Evolutionary conservation across 2,113 vertebrate genomes (phyloP).

Genomic region (Petromus typicus): DNA sequence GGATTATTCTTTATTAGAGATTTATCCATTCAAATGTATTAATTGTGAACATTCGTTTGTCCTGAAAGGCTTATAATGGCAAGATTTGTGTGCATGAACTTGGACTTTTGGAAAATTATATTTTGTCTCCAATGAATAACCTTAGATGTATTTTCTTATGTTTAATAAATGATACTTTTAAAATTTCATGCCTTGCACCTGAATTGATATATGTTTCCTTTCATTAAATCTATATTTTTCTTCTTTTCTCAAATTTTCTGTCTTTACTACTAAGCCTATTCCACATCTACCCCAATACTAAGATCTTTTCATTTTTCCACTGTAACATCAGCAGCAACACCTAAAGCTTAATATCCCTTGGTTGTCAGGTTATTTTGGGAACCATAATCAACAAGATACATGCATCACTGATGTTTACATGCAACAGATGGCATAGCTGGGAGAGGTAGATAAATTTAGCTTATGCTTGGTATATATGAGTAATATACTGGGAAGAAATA

Average conservation of each 20-base stretch:
- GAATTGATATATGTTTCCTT: constrained; percentile 30
- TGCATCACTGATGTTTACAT: constrained; percentile 76
- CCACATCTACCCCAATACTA: constrained; percentile 41
- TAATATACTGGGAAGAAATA: constrained; percentile 73
- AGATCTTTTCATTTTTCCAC: constrained; percentile 60
- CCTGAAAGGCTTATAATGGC: constrained; percentile 8
- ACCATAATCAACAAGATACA: constrained; percentile 69
- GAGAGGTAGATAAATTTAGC: constrained; percentile 75
- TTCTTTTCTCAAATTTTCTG: constrained; percentile 48
- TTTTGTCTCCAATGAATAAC: constrained; percentile 43
- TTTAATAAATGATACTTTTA: constrained; percentile 27
- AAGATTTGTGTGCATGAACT: neutral
- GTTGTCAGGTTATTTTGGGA: constrained; percentile 69
- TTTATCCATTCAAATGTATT: neutral
- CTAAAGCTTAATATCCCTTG: constrained; percentile 53
- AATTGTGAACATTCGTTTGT: neutral
- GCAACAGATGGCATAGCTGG: constrained; percentile 78
- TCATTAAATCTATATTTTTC: constrained; percentile 35
- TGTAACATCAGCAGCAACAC: constrained; percentile 58
- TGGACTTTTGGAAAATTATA: constrained; percentile 46
- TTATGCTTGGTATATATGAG: constrained; percentile 70
- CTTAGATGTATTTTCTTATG: constrained; percentile 35
- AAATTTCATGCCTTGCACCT: constrained; percentile 2
- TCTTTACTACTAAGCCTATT: constrained; percentile 35
- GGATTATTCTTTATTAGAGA: constrained; percentile 12